Percentiles rank a stretch among this genome's conserved stretches.
These are phyloP conservation scores for Meloidogyne hapla DNA, from an alignment of 1,140 invertebrate genomes.

Conservation along the genomic window DNA sequence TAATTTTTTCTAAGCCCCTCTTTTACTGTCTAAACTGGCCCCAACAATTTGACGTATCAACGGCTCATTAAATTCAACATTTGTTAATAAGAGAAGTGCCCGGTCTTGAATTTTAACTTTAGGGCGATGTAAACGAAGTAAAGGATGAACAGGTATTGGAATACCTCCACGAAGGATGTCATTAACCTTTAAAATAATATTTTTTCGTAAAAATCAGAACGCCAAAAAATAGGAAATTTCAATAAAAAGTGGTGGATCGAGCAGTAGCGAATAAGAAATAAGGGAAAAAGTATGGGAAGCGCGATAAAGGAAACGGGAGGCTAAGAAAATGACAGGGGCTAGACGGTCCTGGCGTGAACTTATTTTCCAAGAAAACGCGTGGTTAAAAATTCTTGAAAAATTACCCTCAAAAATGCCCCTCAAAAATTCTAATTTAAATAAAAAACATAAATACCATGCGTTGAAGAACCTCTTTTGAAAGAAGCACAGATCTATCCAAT, in stretches of 20 bases:
- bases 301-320: too few relatives aligned
- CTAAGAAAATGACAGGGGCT: too few relatives aligned
- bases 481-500: slow-evolving; percentile 60
- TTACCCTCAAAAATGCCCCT: too few relatives aligned
- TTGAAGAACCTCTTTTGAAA: slow-evolving; percentile 59
- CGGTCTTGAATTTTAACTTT: slow-evolving; percentile 59
- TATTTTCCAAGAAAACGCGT: too few relatives aligned
- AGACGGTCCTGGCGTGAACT: too few relatives aligned
- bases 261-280: too few relatives aligned
- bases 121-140: slow-evolving; percentile 58
- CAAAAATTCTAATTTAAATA: too few relatives aligned
- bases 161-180: slow-evolving; percentile 61
- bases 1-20: neutral
- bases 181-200: slow-evolving; percentile 43
- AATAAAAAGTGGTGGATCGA: too few relatives aligned
- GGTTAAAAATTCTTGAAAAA: too few relatives aligned
- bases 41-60: slow-evolving; percentile 56
- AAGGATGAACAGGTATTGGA: slow-evolving; percentile 61
- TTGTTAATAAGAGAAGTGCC: slow-evolving; percentile 57
- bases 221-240: too few relatives aligned
- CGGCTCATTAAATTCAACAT: slow-evolving; percentile 57
- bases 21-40: slow-evolving; percentile 40
- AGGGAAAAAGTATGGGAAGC: too few relatives aligned
- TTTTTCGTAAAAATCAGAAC: neutral
- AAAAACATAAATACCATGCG: slow-evolving; percentile 47